phyloP scores from a whole-genome alignment of 2,113 vertebrate genomes.

The Forbesichthys papilliferus region DNA sequence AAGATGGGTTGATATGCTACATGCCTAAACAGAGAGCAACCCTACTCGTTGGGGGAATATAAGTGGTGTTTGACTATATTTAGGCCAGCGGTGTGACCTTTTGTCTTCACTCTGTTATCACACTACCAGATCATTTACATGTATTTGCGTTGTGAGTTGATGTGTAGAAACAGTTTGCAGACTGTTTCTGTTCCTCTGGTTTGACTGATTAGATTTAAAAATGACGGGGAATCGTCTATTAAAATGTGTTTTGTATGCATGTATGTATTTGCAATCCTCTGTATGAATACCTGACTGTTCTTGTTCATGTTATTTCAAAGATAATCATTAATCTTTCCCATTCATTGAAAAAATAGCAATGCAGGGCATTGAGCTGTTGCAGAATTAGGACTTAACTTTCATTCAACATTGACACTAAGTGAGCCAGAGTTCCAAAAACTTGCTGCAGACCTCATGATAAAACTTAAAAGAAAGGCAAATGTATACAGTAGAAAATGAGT shows the following conservation, averaged over 20 bases:
- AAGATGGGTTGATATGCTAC: neutral
- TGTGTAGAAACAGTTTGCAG: slow-evolving; percentile 22
- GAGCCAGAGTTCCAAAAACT: too few species aligned
- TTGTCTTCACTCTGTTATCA: slow-evolving; percentile 28
- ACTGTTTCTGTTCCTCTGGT: slow-evolving; percentile 28
- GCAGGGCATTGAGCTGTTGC: too few species aligned
- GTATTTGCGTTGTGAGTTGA: slow-evolving; percentile 36
- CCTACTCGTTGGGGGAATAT: slow-evolving; percentile 11
- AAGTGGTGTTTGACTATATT: slow-evolving; percentile 55
- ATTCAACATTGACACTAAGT: too few species aligned
- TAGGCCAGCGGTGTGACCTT: slow-evolving; percentile 40
- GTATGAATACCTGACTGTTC: neutral
- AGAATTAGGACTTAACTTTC: too few species aligned
- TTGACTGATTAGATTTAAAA: slow-evolving; percentile 36
- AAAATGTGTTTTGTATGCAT: neutral
- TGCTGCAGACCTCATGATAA: too few species aligned
- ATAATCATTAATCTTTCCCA: too few species aligned
- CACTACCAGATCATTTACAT: slow-evolving; percentile 51
- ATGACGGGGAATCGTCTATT: slow-evolving; percentile 37
- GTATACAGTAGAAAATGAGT: too few species aligned
- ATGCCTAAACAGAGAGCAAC: neutral
- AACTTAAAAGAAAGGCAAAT: too few species aligned
- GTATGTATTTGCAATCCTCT: slow-evolving; percentile 4
- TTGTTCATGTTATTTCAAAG: too few species aligned
- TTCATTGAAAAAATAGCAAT: too few species aligned